Conservation (phyloP, 2,888 invertebrate species). For the Choreutis nemorana region DNA sequence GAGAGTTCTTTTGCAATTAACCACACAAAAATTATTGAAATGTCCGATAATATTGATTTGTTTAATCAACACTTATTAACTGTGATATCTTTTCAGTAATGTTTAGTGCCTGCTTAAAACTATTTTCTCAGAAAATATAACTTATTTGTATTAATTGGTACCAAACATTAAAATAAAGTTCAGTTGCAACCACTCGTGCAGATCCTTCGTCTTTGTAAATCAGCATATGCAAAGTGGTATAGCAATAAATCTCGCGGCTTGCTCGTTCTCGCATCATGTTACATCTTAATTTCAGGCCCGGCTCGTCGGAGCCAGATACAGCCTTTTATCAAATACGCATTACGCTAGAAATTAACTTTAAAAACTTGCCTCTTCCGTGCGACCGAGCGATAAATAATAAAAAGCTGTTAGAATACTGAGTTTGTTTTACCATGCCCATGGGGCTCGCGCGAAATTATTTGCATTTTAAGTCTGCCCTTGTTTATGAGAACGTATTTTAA, state of each 20-base stretch:
- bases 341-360: constrained; percentile 61
- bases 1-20: no score
- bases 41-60: no score
- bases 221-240: constrained; percentile 69
- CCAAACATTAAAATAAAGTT: no score
- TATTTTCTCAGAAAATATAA: no score
- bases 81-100: no score
- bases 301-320: constrained; percentile 63
- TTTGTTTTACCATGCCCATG: constrained; percentile 58
- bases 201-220: constrained; percentile 61
- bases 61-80: no score
- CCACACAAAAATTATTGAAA: no score
- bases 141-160: no score
- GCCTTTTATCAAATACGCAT: constrained; percentile 65
- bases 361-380: constrained; percentile 48
- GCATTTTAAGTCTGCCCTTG: constrained; percentile 51
- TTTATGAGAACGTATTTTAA: constrained; percentile 33
- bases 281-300: constrained; percentile 68
- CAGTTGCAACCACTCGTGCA: no score
- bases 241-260: constrained; percentile 67
- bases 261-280: constrained; percentile 70
- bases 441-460: constrained; percentile 51
- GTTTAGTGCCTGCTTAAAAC: no score
- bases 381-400: constrained; percentile 53
- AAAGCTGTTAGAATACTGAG: constrained; percentile 55